A percentile compares a stretch with the other conserved stretches of the same genome.
Conservation (phyloP, 2,888 invertebrate genomes). For the Amphipoea lucens region DNA sequence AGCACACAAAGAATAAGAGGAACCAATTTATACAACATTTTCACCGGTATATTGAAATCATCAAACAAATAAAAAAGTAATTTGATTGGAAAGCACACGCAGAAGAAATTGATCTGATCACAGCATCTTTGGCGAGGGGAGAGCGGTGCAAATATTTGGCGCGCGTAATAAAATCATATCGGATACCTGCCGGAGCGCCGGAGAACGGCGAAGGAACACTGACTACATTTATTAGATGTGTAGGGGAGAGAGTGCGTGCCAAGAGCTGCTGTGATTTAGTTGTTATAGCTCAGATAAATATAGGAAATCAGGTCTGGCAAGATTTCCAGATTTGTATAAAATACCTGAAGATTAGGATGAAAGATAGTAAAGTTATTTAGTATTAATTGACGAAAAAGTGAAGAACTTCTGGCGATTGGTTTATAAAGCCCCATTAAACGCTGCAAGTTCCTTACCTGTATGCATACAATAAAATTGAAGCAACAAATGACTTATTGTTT, state of each 20-base stretch:
- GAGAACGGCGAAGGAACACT: neutral
- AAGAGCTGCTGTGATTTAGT: neutral
- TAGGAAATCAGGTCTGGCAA: neutral
- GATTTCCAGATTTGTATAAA: neutral
- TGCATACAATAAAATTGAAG: neutral
- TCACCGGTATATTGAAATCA: constrained; percentile 42
- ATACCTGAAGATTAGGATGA: neutral
- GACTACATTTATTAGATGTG: constrained; percentile 9
- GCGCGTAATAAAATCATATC: constrained; percentile 82
- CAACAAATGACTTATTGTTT: neutral
- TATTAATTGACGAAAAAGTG: neutral
- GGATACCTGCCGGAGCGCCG: constrained; percentile 74
- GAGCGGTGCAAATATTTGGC: constrained; percentile 79
- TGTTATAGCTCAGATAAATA: neutral
- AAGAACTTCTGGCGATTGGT: neutral
- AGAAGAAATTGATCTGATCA: constrained; percentile 58
- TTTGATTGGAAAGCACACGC: constrained; percentile 58
- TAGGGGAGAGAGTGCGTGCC: neutral
- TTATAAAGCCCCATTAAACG: neutral
- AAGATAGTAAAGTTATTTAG: neutral
- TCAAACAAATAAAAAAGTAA: constrained; percentile 64
- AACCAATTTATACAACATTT: constrained; percentile 23
- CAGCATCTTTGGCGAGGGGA: constrained; percentile 55
- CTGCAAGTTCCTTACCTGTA: neutral
- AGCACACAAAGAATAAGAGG: neutral